phyloP scores from a whole-genome alignment of 2,888 invertebrate genomes.

The Tetanocera ferruginea region DNA sequence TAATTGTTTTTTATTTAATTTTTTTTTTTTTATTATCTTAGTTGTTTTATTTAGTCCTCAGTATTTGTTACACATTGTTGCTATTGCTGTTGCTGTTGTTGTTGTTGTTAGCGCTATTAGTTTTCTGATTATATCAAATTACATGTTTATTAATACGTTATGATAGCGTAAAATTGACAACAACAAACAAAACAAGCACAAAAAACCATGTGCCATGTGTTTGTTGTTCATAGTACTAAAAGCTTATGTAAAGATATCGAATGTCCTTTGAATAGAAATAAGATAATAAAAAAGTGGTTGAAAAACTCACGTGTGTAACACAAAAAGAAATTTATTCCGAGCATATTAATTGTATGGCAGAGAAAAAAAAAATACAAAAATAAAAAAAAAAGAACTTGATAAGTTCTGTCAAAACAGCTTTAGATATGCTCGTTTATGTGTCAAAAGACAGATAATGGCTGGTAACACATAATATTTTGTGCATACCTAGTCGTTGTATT shows the following conservation, averaged over 20 bases:
- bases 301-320: neutral
- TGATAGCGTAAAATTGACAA: neutral
- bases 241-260: too few species aligned
- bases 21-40: slow-evolving; percentile 11
- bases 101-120: slow-evolving; percentile 23
- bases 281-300: neutral
- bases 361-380: neutral
- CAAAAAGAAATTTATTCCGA: too few species aligned
- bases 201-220: too few species aligned
- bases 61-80: neutral
- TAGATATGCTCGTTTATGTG: too few species aligned
- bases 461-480: too few species aligned
- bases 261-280: neutral
- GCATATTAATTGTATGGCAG: too few species aligned
- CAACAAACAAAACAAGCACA: neutral
- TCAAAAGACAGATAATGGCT: too few species aligned
- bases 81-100: slow-evolving; percentile 26
- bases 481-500: too few species aligned
- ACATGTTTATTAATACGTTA: slow-evolving; percentile 20
- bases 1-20: slow-evolving; percentile 12
- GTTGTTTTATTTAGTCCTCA: neutral
- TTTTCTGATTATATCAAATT: slow-evolving; percentile 28
- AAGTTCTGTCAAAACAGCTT: too few species aligned
- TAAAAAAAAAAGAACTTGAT: neutral
- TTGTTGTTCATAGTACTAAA: too few species aligned